Evolutionary conservation across 2,113 vertebrate species (phyloP).

Genomic region (Alaudala cheleensis): DNA sequence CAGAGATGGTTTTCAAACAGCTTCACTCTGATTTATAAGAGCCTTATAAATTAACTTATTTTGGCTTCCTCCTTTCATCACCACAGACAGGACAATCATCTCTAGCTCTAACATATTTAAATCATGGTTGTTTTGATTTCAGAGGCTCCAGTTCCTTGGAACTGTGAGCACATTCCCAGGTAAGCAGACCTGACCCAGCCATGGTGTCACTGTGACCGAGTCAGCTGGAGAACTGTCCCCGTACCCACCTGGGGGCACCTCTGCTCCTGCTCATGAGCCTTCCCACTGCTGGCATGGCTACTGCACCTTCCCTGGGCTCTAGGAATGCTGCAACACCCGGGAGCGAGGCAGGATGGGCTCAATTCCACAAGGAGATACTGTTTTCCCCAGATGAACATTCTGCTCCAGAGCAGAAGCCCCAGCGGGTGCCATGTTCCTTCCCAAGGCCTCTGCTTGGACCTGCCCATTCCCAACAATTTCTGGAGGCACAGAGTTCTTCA

Average conservation of each 20-base stretch:
- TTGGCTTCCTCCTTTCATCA: neutral
- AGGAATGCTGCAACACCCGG: neutral
- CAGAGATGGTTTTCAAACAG: neutral
- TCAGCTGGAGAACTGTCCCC: neutral
- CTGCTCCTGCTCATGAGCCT: neutral
- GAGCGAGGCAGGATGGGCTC: fast-evolving
- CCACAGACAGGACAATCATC: neutral
- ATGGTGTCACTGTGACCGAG: neutral
- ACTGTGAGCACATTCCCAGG: neutral
- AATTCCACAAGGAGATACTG: neutral
- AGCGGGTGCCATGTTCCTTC: neutral
- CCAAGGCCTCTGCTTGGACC: neutral
- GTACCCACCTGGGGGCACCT: neutral
- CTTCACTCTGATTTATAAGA: neutral
- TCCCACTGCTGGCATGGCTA: fast-evolving
- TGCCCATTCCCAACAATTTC: neutral
- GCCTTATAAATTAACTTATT: neutral
- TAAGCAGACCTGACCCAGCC: neutral
- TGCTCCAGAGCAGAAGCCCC: neutral
- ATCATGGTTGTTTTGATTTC: neutral
- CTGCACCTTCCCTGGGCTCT: neutral
- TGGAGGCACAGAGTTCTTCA: neutral
- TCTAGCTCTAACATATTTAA: neutral
- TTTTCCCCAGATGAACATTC: neutral
- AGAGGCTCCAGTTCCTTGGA: neutral